Conservation (phyloP, 2,113 vertebrate genomes). For the Procapra przewalskii region DNA sequence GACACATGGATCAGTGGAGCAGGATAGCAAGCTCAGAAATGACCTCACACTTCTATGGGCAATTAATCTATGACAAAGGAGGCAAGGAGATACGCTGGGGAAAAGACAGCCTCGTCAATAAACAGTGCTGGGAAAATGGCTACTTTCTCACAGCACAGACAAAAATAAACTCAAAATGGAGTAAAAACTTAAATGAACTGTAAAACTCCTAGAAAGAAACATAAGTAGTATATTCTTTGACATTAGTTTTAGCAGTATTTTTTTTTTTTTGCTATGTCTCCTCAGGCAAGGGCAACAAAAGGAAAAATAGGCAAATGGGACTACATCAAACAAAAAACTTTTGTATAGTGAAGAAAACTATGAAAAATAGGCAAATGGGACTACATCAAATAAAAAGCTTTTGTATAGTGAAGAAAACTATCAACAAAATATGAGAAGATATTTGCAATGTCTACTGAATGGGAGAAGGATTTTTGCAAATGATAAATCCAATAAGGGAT, state of each 20-base stretch:
- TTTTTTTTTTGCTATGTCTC: not conserved
- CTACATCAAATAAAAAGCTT: not conserved
- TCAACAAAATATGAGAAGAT: not conserved
- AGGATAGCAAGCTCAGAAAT: not conserved
- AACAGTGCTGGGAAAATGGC: not conserved
- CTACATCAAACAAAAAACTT: not conserved
- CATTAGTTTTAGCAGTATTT: not conserved
- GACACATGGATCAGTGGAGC: not conserved
- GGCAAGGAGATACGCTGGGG: not conserved
- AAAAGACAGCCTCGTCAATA: not conserved
- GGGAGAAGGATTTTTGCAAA: not conserved
- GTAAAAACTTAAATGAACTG: not conserved
- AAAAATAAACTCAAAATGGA: not conserved
- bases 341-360: not conserved
- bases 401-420: not conserved
- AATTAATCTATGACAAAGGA: not conserved
- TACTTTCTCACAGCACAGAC: not conserved
- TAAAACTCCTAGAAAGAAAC: not conserved
- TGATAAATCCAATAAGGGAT: not conserved
- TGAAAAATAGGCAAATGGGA: not conserved
- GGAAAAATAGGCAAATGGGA: not conserved
- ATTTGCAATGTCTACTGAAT: not conserved
- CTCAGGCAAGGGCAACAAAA: not conserved
- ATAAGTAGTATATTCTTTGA: not conserved
- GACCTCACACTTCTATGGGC: not conserved